Conservation (phyloP, 1,140 invertebrate species). For the Laupala kohalensis region DNA sequence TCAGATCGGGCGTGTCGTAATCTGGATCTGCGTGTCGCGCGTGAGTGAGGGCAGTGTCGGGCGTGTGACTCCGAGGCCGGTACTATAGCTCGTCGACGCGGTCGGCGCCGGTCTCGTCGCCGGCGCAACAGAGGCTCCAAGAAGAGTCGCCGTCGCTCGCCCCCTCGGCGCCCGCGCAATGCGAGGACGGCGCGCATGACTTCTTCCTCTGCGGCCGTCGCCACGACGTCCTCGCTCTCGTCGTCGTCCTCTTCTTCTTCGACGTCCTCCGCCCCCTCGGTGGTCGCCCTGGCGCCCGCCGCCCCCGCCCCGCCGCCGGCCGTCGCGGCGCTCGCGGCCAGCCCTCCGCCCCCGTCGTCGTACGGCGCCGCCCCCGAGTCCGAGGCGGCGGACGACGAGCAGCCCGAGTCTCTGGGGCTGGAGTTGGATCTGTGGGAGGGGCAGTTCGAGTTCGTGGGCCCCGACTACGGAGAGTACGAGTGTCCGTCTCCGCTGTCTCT, state of each 20-base stretch:
- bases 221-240: neutral
- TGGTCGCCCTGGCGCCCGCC: too few relatives aligned
- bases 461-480: conserved; percentile 2
- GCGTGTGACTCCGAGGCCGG: neutral
- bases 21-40: neutral
- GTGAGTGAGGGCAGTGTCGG: neutral
- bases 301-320: too few relatives aligned
- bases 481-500: conserved; percentile 21
- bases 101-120: too few relatives aligned
- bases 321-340: too few relatives aligned
- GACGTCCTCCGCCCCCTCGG: too few relatives aligned
- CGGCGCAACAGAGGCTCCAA: too few relatives aligned
- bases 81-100: neutral
- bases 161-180: too few relatives aligned
- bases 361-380: neutral
- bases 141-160: too few relatives aligned
- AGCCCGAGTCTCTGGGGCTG: conserved; percentile 32
- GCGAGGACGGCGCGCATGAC: neutral
- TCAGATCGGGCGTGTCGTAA: neutral
- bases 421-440: conserved; percentile 78
- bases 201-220: neutral
- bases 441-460: conserved; percentile 66
- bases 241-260: too few relatives aligned
- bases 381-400: conserved; percentile 1
- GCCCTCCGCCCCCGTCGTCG: too few relatives aligned